These are phyloP conservation scores for Cerastis leucographa DNA, from an alignment of 2,888 invertebrate genomes.

Conservation along the genomic window DNA sequence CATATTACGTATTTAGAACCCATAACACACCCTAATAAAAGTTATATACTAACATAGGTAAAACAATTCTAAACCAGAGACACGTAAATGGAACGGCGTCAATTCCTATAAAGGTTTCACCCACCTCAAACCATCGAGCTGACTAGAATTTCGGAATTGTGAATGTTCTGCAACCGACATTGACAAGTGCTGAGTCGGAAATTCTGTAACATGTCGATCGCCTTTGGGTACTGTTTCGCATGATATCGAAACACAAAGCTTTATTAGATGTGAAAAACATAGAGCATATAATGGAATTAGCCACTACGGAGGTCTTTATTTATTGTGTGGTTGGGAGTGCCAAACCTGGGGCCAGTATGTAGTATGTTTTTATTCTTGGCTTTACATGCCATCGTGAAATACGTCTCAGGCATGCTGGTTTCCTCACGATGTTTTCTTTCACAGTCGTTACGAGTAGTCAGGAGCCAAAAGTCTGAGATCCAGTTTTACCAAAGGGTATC, in stretches of 20 bases:
- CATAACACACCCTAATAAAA: no score
- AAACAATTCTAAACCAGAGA: conserved; percentile 36
- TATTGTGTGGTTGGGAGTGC: no score
- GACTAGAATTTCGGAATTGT: conserved; percentile 19
- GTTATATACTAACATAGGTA: no score
- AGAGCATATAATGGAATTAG: neutral
- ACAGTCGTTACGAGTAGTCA: no score
- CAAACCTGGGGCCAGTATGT: no score
- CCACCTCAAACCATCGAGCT: conserved; percentile 38
- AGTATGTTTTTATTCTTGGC: no score
- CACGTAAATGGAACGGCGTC: conserved; percentile 45
- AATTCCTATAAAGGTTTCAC: conserved; percentile 45
- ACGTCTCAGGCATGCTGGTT: no score
- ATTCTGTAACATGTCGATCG: conserved; percentile 15
- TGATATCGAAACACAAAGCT: neutral
- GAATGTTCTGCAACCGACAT: conserved; percentile 32
- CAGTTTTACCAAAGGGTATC: no score
- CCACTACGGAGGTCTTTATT: neutral
- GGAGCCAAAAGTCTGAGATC: no score
- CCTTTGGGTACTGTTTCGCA: neutral
- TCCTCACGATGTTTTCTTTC: no score
- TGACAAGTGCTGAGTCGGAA: conserved; percentile 25
- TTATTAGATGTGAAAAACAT: neutral
- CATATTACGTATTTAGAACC: no score
- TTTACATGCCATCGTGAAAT: no score